phyloP scores from a whole-genome alignment of 1,140 invertebrate species.

The Lepidostoma basale region DNA sequence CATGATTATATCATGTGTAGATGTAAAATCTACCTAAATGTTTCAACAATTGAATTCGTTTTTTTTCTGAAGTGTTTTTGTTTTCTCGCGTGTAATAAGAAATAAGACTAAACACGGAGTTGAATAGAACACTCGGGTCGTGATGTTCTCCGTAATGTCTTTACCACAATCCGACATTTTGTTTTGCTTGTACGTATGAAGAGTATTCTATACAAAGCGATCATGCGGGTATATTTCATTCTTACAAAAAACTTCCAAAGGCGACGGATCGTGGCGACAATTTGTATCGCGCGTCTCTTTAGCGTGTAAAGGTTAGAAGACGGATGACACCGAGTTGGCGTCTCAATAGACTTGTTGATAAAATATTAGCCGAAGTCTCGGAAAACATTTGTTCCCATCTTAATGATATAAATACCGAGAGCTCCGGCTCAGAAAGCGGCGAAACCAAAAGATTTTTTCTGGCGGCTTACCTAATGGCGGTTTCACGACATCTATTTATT shows the following conservation, averaged over 20 bases:
- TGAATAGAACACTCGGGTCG: not conserved
- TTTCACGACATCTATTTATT: no score
- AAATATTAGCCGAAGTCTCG: constrained; percentile 41
- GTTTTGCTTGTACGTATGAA: constrained; percentile 37
- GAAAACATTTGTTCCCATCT: constrained; percentile 39
- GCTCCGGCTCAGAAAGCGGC: not conserved
- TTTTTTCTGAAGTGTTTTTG: no score
- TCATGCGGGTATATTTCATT: constrained; percentile 19
- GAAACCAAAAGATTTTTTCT: not conserved
- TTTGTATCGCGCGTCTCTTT: constrained; percentile 36
- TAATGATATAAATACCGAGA: constrained; percentile 6
- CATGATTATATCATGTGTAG: no score
- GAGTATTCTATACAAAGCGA: constrained; percentile 30
- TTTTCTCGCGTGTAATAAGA: not conserved
- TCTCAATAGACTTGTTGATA: constrained; percentile 43
- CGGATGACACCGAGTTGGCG: constrained; percentile 26
- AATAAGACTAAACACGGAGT: no score
- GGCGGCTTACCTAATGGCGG: no score
- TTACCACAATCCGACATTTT: constrained; percentile 14
- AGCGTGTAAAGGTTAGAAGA: not conserved
- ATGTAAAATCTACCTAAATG: no score
- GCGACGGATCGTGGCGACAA: constrained; percentile 25
- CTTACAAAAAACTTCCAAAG: constrained; percentile 22
- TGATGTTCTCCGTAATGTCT: not conserved
- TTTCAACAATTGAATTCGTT: no score